A percentile compares a stretch with the other conserved stretches of the same genome.
Conservation (phyloP, 2,113 vertebrate species). For the Erythrocercus mccallii region DNA sequence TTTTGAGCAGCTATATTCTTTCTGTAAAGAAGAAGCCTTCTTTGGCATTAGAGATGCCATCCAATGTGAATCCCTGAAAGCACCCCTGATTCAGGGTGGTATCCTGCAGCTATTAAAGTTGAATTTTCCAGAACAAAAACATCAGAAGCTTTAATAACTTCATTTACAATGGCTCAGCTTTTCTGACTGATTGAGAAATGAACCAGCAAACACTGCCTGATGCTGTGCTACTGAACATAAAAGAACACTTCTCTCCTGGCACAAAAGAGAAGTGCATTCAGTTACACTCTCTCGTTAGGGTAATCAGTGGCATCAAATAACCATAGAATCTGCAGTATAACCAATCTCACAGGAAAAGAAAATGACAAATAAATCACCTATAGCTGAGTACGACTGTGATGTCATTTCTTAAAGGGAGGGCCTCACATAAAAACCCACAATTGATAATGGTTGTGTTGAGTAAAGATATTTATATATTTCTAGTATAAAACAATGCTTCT, state of each 20-base stretch:
- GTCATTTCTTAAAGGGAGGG: neutral
- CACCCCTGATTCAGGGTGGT: neutral
- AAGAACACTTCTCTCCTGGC: neutral
- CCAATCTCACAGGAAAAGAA: neutral
- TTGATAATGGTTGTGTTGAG: neutral
- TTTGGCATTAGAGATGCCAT: neutral
- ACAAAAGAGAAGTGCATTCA: neutral
- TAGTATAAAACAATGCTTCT: neutral
- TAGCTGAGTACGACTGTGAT: neutral
- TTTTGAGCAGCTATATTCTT: neutral
- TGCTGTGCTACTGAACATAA: neutral
- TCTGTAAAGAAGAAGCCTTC: neutral
- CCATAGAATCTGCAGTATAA: neutral
- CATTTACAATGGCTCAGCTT: neutral
- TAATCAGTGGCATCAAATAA: neutral
- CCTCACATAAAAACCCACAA: neutral
- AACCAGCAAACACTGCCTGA: neutral
- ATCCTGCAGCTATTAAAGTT: neutral
- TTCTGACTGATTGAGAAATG: neutral
- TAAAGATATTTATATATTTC: neutral
- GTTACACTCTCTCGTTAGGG: neutral
- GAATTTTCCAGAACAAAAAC: neutral
- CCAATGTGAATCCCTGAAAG: neutral
- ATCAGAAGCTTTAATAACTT: neutral
- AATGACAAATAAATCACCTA: neutral